phyloP scores from a whole-genome alignment of 2,888 invertebrate species.

The Lampropteryx suffumata region DNA sequence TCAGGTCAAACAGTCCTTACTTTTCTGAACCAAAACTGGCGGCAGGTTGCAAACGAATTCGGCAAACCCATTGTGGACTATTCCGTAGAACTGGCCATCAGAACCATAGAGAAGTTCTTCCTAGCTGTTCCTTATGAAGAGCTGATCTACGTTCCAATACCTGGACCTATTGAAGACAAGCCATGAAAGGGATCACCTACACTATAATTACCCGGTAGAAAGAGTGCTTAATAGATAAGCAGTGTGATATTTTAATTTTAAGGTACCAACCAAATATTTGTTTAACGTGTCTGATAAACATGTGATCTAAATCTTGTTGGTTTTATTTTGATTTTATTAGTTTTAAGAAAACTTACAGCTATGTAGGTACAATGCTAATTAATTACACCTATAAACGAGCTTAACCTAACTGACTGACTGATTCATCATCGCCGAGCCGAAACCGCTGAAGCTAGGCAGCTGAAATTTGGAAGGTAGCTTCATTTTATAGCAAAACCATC shows the following conservation, averaged over 20 bases:
- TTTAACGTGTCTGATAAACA: slow-evolving; percentile 15
- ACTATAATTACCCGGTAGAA: too few species aligned
- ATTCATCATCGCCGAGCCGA: too few species aligned
- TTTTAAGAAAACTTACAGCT: too few species aligned
- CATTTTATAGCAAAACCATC: too few species aligned
- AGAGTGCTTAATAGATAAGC: slow-evolving; percentile 18
- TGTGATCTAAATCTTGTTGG: slow-evolving; percentile 14
- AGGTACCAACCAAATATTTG: slow-evolving; percentile 22
- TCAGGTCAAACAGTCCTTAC: slow-evolving; percentile 65
- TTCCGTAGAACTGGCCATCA: slow-evolving; percentile 65
- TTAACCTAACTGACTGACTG: too few species aligned
- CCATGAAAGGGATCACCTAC: too few species aligned
- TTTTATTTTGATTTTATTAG: too few species aligned
- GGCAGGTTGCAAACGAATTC: slow-evolving; percentile 66
- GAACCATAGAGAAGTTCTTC: slow-evolving; percentile 69
- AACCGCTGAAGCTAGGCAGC: too few species aligned
- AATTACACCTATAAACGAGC: too few species aligned
- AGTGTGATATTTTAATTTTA: slow-evolving; percentile 28
- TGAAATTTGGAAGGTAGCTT: too few species aligned
- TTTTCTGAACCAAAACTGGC: slow-evolving; percentile 74
- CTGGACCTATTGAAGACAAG: slow-evolving; percentile 30
- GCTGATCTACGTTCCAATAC: slow-evolving; percentile 64
- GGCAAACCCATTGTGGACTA: slow-evolving; percentile 75
- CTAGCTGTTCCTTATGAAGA: slow-evolving; percentile 66
- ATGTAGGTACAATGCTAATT: too few species aligned